These are phyloP conservation scores for Tokudaia muenninki DNA, from an alignment of 2,797 vertebrate species.

Conservation along the genomic window DNA sequence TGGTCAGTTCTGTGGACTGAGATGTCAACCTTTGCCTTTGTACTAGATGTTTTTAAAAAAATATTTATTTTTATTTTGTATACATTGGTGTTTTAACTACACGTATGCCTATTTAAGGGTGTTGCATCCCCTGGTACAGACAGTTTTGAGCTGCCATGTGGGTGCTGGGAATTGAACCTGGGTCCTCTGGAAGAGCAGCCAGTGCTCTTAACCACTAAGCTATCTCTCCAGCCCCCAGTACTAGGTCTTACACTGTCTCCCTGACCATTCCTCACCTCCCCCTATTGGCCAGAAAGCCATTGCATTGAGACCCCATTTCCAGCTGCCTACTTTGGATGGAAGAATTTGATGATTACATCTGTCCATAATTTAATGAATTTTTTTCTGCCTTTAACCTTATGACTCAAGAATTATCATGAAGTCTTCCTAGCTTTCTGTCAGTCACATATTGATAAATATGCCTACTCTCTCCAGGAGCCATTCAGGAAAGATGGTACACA, in stretches of 20 bases:
- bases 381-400: conserved; percentile 20
- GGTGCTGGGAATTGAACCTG: too few relatives aligned
- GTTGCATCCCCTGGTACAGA: too few relatives aligned
- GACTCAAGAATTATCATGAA: neutral
- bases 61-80: too few relatives aligned
- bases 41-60: neutral
- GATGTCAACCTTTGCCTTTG: neutral
- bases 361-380: neutral
- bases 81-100: too few relatives aligned
- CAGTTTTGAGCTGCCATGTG: too few relatives aligned
- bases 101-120: too few relatives aligned
- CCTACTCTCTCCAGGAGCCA: neutral
- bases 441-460: neutral
- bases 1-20: neutral
- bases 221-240: too few relatives aligned
- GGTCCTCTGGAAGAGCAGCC: too few relatives aligned
- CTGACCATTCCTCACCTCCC: neutral
- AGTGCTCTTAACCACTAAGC: too few relatives aligned
- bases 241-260: neutral
- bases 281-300: neutral
- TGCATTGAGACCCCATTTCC: neutral
- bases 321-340: neutral
- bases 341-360: neutral
- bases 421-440: neutral
- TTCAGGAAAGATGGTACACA: neutral